Evolutionary conservation across 2,797 vertebrate species (phyloP), one percentile per base, ranked within the genome.

Genomic region (Columba guinea): DNA sequence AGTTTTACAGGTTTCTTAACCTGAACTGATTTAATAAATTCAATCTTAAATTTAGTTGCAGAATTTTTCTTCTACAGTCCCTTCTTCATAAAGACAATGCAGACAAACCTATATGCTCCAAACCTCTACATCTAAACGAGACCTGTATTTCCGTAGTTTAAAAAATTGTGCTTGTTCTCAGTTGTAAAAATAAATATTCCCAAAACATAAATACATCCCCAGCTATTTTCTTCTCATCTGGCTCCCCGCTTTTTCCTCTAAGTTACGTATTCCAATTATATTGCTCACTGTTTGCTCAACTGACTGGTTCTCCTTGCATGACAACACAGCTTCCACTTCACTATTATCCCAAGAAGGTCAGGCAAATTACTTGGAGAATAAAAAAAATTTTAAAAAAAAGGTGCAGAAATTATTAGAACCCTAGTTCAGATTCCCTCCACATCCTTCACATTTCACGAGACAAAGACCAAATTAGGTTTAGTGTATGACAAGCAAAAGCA

Each of bases 391-490:
- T 12, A 21, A 83, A 94, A 95, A 96, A 94, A 9, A 44, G 83
- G 89, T 75, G 80, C 76, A 96, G 74, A 92, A 93, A 62, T 84
- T 0, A 93, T 86, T 92, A 96, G 92, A 94, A 83, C 59, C 28
- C 49, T 78, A 69, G 46, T 94, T 96, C 87, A 89, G 56, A 97
- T 87, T 96, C 82, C 53, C 78, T 95, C 84, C 89, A 93, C 94
- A 96, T 93, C 53, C 78, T 95, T 84, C 89, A 93, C 94, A 96
- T 93, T 96, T 96, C 96, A 96, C 4, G 5, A 96, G 77, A 97
- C 94, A 88, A 86, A 46, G 52, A 95, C 32, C 69, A 97, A 96
- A 97, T 95, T 90, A 93, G 89, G 92, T 96, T 97, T 96, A 94
- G 82, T 85, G 84, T 86, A 93, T 51, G 84, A 96, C 93, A 62